These are phyloP conservation scores for Mystacornis crossleyi DNA, from an alignment of 2,113 vertebrate species.

Conservation along the genomic window DNA sequence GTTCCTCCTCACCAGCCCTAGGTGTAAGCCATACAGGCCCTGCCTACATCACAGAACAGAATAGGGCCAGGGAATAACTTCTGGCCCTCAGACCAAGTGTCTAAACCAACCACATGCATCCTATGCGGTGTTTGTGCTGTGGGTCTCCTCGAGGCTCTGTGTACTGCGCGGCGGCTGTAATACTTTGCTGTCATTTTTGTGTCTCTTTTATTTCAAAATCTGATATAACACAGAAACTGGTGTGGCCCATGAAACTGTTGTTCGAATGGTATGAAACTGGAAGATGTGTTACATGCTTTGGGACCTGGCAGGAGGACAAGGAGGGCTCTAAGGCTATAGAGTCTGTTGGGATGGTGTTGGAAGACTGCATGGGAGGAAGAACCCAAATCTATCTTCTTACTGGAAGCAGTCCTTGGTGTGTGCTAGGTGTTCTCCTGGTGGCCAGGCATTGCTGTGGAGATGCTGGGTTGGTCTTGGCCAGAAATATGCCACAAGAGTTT, in stretches of 20 bases:
- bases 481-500: background rate
- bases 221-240: background rate
- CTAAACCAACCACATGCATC: too few species aligned
- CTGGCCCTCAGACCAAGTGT: background rate
- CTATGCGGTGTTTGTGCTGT: accelerated
- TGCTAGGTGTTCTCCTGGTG: background rate
- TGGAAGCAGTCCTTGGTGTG: background rate
- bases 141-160: accelerated
- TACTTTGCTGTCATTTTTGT: background rate
- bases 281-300: background rate
- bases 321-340: background rate
- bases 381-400: background rate
- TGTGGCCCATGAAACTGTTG: background rate
- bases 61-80: background rate
- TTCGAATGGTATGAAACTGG: background rate
- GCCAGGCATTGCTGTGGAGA: background rate
- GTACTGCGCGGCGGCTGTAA: background rate
- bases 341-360: background rate
- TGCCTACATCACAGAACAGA: background rate
- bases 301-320: background rate
- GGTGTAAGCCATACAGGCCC: background rate
- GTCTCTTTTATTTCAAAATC: background rate
- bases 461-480: background rate
- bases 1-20: background rate
- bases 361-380: background rate